Percentiles rank a stretch among this genome's conserved stretches.
Conservation (phyloP, 92 coral and sea anemone species). For the Micromussa lordhowensis region DNA sequence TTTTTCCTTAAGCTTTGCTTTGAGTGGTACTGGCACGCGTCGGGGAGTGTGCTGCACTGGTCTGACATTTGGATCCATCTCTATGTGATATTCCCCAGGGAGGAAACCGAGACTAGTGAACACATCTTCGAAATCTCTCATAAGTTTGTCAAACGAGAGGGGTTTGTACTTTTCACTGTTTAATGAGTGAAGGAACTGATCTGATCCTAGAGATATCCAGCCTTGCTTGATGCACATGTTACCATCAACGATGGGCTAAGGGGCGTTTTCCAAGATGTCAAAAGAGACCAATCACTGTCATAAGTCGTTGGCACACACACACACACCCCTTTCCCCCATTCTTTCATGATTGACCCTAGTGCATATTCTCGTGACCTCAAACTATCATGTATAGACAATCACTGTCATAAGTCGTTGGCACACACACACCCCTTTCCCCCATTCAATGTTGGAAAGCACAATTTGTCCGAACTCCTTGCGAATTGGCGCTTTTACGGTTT, state of each 20-base stretch:
- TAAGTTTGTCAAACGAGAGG: not conserved
- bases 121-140: not conserved
- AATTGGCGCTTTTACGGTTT: no score
- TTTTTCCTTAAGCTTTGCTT: slow-evolving; percentile 6
- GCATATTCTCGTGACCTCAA: no score
- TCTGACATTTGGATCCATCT: not conserved
- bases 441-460: no score
- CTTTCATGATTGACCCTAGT: no score
- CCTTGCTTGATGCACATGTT: slow-evolving; percentile 5
- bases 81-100: not conserved
- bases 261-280: slow-evolving; percentile 22
- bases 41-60: slow-evolving; percentile 19
- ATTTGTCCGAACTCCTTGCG: no score
- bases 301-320: no score
- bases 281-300: no score
- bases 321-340: no score
- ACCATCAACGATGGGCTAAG: slow-evolving; percentile 16
- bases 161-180: not conserved
- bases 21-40: slow-evolving; percentile 10
- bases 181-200: not conserved
- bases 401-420: no score
- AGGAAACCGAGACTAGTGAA: not conserved
- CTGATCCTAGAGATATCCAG: slow-evolving; percentile 13
- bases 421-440: no score
- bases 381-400: no score